Evolutionary conservation across 2,888 invertebrate species (phyloP), one percentile per base, ranked within the genome.

Genomic region (Heteropelma amictum): DNA sequence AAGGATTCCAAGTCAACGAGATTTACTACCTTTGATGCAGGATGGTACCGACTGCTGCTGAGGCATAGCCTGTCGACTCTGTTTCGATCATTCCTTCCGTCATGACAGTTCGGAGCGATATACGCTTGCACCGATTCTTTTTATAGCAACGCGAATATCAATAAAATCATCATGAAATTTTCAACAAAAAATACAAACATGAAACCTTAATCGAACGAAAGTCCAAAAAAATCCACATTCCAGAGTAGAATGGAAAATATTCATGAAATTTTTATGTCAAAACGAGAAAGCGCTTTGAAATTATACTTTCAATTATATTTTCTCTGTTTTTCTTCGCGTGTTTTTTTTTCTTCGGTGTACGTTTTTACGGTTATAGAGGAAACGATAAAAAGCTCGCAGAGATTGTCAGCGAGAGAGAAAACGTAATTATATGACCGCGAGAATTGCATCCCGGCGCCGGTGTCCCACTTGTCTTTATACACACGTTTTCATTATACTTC

Each of bases 401-500:
- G 60, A 75, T 70, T 75, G 65, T 75, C 74, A 65, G 40, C 12
- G 51, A 49, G 38, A 17, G n/a, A 23, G 54, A 75, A 65, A 75
- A 70, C 70, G 70, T 75, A 75, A 75, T 75, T 75, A 75, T 75
- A 75, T 75, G 74, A 75, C 74, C 70, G 65, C 60, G 65, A 70
- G 70, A 75, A 75, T 70, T 70, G 70, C 70, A 70, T 75, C 74
- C 70, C 74, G 70, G 70, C 70, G 70, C 67, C 65, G 70, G 70
- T 75, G 70, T 70, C 65, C 74, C 74, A 75, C 74, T 75, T 75
- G 74, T 75, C 74, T 75, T 75, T 70, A 70, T 70, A 75, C n/a
- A n/a, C n/a, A n/a, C 70, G 54, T 70, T 75, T 60, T 70, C 65
- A 75, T 75, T 75, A 75, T 75, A n/a, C n/a, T 70, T 75, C 70